Evolutionary conservation across 2,113 vertebrate species (phyloP), one percentile per base, ranked within the genome.

Genomic region (Miniopterus natalensis): DNA sequence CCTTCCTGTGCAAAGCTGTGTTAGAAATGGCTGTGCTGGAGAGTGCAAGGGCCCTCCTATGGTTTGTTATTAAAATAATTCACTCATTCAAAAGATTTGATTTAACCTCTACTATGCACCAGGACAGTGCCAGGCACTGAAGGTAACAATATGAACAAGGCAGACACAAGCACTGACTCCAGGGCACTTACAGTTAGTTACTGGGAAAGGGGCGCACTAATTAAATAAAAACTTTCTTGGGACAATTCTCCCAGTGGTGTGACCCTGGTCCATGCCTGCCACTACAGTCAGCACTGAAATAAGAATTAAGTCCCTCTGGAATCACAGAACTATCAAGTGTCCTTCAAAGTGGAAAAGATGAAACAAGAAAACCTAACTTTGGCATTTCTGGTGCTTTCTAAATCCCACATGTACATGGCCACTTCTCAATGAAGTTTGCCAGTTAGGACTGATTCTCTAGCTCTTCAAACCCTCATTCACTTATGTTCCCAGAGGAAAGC

Each of bases 21-120:
- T 66, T 77, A 83, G 4, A 87, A 92, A 68, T 53, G 20, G 10
- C 42, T 79, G 1, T 63, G 15, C 13, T 53, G 9, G 2, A 91
- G 18, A 89, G 27, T 73, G 89, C 21, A 73, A 31, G 9, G 6
- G 21, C 40, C 18, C 9, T 42, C 31, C 45, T 53, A 27, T 1
- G 63, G 21, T 74, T 89, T 92, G 47, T 49, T 61, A 63, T 51
- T 51, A 53, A 84, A 94, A 57, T 74, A 21, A 79, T 66, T 94
- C 5, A 88, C 73, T 96, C 63, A 78, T 18, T 49, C 47, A 68
- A 57, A 66, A 84, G 47, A 68, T 61, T n/a, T 66, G 25, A 91
- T 8, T 84, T 21, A 42, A 6, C 8, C 8, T 4, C 14, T 78
- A 8, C 36, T 63, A 21, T 36, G 59, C 91, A 23, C 1, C 45